Evolutionary conservation across 2,113 vertebrate genomes (phyloP).

Genomic region (Ciconia boyciana): DNA sequence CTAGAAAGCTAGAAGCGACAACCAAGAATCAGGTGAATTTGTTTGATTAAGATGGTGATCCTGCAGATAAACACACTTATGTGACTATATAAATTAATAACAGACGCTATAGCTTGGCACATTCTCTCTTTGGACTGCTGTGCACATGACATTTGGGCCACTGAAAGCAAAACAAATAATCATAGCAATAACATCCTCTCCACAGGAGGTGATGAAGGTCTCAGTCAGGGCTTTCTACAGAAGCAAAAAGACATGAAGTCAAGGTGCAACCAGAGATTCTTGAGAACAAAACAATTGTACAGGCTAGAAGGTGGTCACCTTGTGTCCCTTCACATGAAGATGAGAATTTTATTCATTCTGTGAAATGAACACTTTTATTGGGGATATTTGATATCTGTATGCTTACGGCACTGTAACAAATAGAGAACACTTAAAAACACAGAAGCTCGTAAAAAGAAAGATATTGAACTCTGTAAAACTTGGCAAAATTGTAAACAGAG

Average conservation of each 20-base stretch:
- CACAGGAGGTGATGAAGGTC: neutral
- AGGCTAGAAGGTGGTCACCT: neutral
- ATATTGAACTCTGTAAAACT: neutral
- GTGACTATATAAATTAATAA: neutral
- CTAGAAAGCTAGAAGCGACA: neutral
- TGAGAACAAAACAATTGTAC: neutral
- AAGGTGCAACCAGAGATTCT: neutral
- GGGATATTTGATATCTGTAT: neutral
- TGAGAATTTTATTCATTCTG: neutral
- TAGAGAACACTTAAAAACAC: neutral
- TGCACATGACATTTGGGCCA: neutral
- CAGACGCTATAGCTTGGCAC: neutral
- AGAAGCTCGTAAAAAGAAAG: neutral
- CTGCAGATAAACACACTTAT: neutral
- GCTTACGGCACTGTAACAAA: neutral
- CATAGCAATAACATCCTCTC: neutral
- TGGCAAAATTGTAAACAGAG: neutral
- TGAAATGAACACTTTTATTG: neutral
- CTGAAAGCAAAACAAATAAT: constrained; percentile 25
- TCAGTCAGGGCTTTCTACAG: neutral
- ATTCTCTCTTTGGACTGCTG: neutral
- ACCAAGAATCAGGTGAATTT: neutral
- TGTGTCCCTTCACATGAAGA: neutral
- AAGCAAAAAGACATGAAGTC: neutral
- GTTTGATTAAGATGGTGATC: neutral